Base-by-base conservation (phyloP, 37 sponge, comb jelly and placozoan species). In the Agelas oroides region DNA sequence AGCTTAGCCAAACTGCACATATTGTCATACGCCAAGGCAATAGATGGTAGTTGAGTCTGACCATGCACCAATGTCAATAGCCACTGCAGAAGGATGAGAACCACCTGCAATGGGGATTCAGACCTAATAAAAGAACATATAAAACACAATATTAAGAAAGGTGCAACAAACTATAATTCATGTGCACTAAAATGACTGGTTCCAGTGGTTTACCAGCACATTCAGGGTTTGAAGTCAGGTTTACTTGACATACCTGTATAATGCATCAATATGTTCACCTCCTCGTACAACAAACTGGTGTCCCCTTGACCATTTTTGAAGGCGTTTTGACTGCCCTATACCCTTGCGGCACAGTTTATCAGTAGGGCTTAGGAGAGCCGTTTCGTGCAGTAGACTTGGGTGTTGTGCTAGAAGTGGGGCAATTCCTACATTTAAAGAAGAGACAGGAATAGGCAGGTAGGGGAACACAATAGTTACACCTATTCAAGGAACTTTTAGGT, bases 1-100 rank as follows among this genome's bases (percentile, higher is more conserved):
- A 83, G 32, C 74, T 64, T 76, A 14, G 68, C 85, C 14, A 85
- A 27, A 28, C 76, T 85, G 57, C 85, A 85, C 85, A 75, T 85
- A 57, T 85, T 85, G 77, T 85, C 85, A 66, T 85, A 85, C 20
- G 85, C 85, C 53, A 85, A 30, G 25, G 56, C 25, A 25, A 71
- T 57, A 55, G 55, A 1, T 46, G 46, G 46, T 8, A 46, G 46
- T 8, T 46, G 46, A 12, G 46, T 46, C 46, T 8, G 46, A 31
- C 27, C 74, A 18, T 21, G 46, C 2, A 46, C 13, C 36, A 73
- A 54, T 20, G 53, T 19, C 25, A 73, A 28, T 25, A 73, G 53
- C 74, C 74, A 73, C 54, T 73, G 74, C 1, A 73, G n/a, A 6
- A 73, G 19, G 23, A 73, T 73, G 11, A 73, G 28, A 15, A 73